These are phyloP conservation scores for Galerucella calmariensis DNA, from an alignment of 2,888 invertebrate genomes.

Conservation along the genomic window DNA sequence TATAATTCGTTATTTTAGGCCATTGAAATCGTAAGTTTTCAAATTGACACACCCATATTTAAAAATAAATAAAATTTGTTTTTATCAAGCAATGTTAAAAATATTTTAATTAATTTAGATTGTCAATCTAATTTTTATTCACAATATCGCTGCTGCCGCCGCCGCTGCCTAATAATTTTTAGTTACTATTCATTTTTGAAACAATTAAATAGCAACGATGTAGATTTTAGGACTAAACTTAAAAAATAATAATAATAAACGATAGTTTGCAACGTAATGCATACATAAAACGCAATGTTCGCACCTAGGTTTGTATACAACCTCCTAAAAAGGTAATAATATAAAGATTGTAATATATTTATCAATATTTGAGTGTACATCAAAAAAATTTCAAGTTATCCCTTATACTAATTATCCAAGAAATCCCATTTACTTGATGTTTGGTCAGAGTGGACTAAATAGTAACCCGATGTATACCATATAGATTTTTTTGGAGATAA, in stretches of 20 bases:
- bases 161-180: conserved; percentile 4
- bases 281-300: conserved; percentile 6
- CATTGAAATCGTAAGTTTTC: not conserved
- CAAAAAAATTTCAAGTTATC: not conserved
- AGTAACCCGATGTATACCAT: no score
- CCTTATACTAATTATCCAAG: no score
- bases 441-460: no score
- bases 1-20: no score
- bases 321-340: conserved; percentile 6
- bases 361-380: not conserved
- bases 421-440: no score
- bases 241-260: conserved; percentile 14
- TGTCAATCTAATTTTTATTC: conserved; percentile 24
- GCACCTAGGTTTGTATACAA: conserved; percentile 18
- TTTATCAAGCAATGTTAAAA: conserved; percentile 21
- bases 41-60: not conserved
- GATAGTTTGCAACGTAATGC: conserved; percentile 15
- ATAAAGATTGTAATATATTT: conserved; percentile 3
- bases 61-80: conserved; percentile 24
- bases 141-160: not conserved
- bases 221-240: conserved; percentile 11
- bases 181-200: conserved; percentile 1
- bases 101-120: conserved; percentile 11
- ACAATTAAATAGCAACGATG: conserved; percentile 17
- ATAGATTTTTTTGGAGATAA: no score